Evolutionary conservation across 2,113 vertebrate genomes (phyloP), one percentile per base, ranked within the genome.

Genomic region (Oreocharis arfaki): DNA sequence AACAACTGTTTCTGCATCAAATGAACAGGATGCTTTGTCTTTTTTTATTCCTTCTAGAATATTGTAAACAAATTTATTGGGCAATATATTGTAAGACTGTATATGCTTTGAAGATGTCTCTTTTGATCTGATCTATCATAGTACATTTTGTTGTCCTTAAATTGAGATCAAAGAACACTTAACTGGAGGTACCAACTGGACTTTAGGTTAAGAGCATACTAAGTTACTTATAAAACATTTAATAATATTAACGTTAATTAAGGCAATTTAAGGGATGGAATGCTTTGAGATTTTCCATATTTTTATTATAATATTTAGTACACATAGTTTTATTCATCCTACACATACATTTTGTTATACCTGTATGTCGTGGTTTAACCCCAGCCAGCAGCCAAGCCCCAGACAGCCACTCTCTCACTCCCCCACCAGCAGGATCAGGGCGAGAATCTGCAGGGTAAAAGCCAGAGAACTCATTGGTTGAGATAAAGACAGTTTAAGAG

Each of bases 361-460:
- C 10, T 37, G 1, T 46, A 15, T 39, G 7, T 47, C 11, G 4
- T 68, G 20, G 24, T 47, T 68, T 75, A 60, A 60, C 21, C 16
- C 24, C 9, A 83, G 33, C 4, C 20, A 75, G 23, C 11, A 52
- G 9, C n/a, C 46, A 46, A 82, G 23, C 16, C 9, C 28, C 28
- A n/a, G 2, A 2, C 28, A 46, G 23, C 52, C 32, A 14, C 16
- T 46, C 19, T 37, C 16, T 59, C 23, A 50, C 23, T 60, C 7
- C 39, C 9, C 24, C 39, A 60, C 17, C 23, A n/a, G 7, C 11
- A 21, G 39, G n/a, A 47, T 1, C 0, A 0, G 24, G 33, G 37
- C 50, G 23, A 59, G 20, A 18, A n/a, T 68, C 16, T 14, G 20
- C 13, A 68, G 39, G 11, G 6, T 74, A 41, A 39, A 60, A 60